These are phyloP conservation scores for Agriopis aurantiaria DNA, from an alignment of 2,888 invertebrate genomes.

Conservation along the genomic window DNA sequence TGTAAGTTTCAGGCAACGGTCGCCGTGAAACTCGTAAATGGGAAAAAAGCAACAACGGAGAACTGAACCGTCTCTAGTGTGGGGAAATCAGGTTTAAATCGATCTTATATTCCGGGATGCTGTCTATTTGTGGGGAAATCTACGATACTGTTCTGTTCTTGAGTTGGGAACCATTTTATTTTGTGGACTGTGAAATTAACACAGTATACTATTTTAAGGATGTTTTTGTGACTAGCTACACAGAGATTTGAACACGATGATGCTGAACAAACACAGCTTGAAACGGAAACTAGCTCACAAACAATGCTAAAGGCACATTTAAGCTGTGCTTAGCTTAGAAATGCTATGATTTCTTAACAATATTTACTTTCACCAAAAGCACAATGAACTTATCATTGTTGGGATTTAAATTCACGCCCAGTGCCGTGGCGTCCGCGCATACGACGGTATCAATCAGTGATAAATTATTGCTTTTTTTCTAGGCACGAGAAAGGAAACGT, in stretches of 20 bases:
- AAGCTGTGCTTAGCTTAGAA: no score
- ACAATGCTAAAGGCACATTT: no score
- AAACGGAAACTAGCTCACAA: no score
- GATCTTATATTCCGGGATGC: constrained; percentile 46
- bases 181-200: constrained; percentile 1
- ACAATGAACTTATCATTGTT: no score
- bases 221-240: background rate
- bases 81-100: constrained; percentile 63
- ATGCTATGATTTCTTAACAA: no score
- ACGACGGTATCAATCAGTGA: no score
- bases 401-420: no score
- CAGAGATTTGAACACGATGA: background rate
- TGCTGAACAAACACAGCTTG: no score
- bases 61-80: constrained; percentile 82
- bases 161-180: constrained; percentile 17
- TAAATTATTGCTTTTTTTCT: no score
- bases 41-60: constrained; percentile 86
- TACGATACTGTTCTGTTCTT: constrained; percentile 29
- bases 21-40: constrained; percentile 87
- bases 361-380: no score
- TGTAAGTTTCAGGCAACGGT: constrained; percentile 87
- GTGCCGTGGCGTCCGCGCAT: no score
- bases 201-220: background rate
- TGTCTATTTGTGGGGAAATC: constrained; percentile 38
- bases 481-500: no score